Evolutionary conservation across 2,888 invertebrate genomes (phyloP), one percentile per base, ranked within the genome.

Genomic region (Anthophora plumipes): DNA sequence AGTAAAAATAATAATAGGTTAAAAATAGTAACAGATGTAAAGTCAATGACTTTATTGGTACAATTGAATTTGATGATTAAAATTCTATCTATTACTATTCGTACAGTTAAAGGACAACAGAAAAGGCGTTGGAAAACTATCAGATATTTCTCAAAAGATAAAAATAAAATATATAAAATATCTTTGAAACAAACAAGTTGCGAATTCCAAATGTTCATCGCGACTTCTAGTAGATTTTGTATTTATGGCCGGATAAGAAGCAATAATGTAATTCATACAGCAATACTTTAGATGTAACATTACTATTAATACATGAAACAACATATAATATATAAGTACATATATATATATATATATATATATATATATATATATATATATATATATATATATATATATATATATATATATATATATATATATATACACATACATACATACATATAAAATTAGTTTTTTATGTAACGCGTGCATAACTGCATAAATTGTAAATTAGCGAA

Each of bases 191-290:
- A 48, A 80, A 70, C 48, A 63, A 70, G 41, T 74, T 48, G 48
- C 48, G 50, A 43, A 63, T 72, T 69, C 60, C 71, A 72, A 64
- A 57, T 73, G 80, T 66, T 46, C 37, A 69, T 50, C 20, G 72
- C 48, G 48, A 64, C 59, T 69, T 73, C 55, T 80, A 20, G 67
- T 85, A 83, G 75, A 59, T 80, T 77, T 70, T 57, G 46, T 77
- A 74, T 77, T 67, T 74, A 80, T 77, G 85, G 84, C 86, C 84
- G 86, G 84, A 85, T 71, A 71, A 55, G 63, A 84, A 90, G 82
- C 85, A 88, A 86, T 90, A 89, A 77, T 66, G 73, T 80, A 80
- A 72, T 85, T 73, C 80, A 75, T 70, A 61, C 69, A 71, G 54
- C 31, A 64, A 66, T 72, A 75, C 31, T 46, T 72, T 69, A 43